Evolutionary conservation across 2,797 vertebrate genomes (phyloP).

Genomic region (Alcedo atthis): DNA sequence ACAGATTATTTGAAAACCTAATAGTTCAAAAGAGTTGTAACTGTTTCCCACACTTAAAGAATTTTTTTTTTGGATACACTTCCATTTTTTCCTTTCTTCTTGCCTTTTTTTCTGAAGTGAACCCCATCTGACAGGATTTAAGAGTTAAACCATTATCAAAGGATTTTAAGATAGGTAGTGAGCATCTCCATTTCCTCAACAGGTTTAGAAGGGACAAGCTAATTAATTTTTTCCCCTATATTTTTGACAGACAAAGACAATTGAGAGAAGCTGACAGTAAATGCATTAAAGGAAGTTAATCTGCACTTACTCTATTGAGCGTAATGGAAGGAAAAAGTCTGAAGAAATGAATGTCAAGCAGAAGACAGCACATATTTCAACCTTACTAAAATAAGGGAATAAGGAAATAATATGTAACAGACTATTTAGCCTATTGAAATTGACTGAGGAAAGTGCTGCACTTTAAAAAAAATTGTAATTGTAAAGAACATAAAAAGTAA

Average conservation of each 20-base stretch:
- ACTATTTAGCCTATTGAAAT: neutral
- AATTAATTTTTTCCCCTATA: rapidly evolving
- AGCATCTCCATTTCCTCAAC: neutral
- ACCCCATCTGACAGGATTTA: neutral
- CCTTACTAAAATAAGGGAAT: neutral
- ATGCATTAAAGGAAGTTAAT: neutral
- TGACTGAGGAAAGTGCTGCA: neutral
- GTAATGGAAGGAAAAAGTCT: neutral
- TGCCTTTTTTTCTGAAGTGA: neutral
- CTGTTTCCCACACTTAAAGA: neutral
- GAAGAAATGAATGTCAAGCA: neutral
- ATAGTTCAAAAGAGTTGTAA: neutral
- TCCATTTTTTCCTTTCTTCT: neutral
- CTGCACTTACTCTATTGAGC: neutral
- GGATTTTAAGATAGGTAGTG: neutral
- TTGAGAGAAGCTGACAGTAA: neutral
- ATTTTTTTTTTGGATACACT: neutral
- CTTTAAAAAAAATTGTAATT: neutral
- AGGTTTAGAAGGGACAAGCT: neutral
- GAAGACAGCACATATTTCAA: neutral
- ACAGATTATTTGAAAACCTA: neutral
- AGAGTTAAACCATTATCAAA: neutral
- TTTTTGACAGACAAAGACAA: neutral
- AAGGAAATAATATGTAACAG: neutral
- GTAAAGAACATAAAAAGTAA: neutral